Conservation (phyloP, 2,797 vertebrate genomes). For the Onychomys leucogaster region DNA sequence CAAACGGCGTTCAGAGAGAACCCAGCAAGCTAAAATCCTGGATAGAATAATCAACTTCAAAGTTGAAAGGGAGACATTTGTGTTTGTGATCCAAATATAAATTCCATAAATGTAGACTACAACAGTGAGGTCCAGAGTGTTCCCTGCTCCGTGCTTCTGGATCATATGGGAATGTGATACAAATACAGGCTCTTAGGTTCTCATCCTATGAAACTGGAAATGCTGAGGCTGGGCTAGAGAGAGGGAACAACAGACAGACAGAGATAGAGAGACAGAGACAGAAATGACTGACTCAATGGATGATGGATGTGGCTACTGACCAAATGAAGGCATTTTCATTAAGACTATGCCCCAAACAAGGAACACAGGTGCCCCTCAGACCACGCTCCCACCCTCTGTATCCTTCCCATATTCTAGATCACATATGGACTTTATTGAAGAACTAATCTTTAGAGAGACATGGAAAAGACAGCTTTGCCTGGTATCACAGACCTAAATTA, state of each 20-base stretch:
- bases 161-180: background rate
- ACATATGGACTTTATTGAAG: background rate
- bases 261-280: background rate
- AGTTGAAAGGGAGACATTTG: background rate
- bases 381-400: background rate
- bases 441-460: background rate
- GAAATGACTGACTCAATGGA: background rate
- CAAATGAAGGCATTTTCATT: conserved; percentile 1
- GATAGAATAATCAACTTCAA: background rate
- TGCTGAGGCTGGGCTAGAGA: too few relatives aligned
- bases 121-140: background rate
- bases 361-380: too few relatives aligned
- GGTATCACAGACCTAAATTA: background rate
- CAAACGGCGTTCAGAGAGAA: background rate
- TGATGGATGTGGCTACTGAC: background rate
- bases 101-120: background rate
- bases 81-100: background rate
- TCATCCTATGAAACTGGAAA: background rate
- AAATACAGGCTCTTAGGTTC: background rate
- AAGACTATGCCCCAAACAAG: background rate
- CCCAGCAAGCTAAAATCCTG: background rate
- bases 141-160: background rate
- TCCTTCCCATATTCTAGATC: background rate
- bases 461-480: background rate
- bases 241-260: background rate